Percentiles rank a stretch among this genome's conserved stretches.
phyloP scores from a whole-genome alignment of 2,888 invertebrate genomes.

The Holacanthella duospinosa region DNA sequence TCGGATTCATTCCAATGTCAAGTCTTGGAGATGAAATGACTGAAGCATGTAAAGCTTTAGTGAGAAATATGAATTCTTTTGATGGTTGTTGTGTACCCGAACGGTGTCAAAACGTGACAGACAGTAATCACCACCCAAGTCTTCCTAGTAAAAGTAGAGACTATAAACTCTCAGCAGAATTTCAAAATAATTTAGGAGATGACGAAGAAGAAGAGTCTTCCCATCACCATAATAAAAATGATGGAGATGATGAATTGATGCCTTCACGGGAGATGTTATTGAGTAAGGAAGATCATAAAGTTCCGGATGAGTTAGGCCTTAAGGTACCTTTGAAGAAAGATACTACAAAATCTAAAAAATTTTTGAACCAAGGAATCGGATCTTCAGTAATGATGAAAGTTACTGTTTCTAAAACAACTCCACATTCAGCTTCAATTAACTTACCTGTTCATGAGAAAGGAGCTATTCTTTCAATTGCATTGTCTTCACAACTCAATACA shows the following conservation, averaged over 20 bases:
- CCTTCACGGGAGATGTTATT: constrained; percentile 17
- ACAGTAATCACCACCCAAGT: constrained; percentile 17
- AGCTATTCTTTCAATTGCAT: constrained; percentile 33
- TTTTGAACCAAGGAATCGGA: neutral
- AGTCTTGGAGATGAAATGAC: constrained; percentile 32
- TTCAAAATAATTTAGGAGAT: constrained; percentile 30
- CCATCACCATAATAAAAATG: neutral
- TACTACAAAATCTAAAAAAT: neutral
- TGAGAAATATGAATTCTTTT: constrained; percentile 28
- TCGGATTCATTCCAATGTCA: constrained; percentile 30
- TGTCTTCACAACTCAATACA: constrained; percentile 24
- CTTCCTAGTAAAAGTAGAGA: constrained; percentile 25
- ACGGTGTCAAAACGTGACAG: constrained; percentile 30
- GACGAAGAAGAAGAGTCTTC: constrained; percentile 20
- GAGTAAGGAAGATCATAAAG: constrained; percentile 9
- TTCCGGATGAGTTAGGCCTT: neutral
- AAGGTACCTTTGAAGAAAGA: neutral
- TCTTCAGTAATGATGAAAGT: constrained; percentile 16
- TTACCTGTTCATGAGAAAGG: constrained; percentile 30
- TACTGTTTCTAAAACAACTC: constrained; percentile 28
- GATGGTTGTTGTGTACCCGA: constrained; percentile 36
- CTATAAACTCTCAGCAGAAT: constrained; percentile 32
- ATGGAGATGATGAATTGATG: constrained; percentile 8
- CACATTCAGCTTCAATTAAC: constrained; percentile 31
- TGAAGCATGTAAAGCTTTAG: constrained; percentile 31